Base-by-base conservation (phyloP, 2,797 vertebrate species). In the Melanotaenia pygmaea region DNA sequence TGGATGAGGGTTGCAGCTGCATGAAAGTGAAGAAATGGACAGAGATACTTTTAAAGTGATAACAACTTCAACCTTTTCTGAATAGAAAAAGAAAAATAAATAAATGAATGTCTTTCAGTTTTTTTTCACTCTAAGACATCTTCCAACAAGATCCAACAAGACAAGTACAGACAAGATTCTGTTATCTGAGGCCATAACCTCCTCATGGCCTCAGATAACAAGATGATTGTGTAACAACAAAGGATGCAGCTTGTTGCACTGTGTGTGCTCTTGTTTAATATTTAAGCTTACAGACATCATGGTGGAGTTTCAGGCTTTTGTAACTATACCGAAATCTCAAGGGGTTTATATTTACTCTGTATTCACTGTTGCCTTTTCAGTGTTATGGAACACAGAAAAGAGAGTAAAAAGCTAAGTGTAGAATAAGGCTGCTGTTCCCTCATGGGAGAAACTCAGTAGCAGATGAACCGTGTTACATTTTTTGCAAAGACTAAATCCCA, bases 401-500 rank as follows among this genome's bases (percentile, higher is more conserved):
- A 18, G 51, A n/a, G 53, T 14, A 8, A 12, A 75, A 69, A 77
- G 47, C 72, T 34, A 66, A 77, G 57, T 56, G 38, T 58, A 78
- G 58, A 56, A 67, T 35, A 79, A 67, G 22, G 0, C 59, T 0
- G 59, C 37, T 16, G 76, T 56, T 73, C 58, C 66, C 76, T 80
- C 63, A 73, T 76, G 75, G 83, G 78, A 81, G 64, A 67, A 73
- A 78, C 43, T 72, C 32, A 28, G 70, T 79, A 13, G 10, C 71
- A 81, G 82, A 86, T 72, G 83, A 83, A 67, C 69, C 59, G 7
- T 35, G 54, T 73, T 85, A 71, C 85, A 84, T 88, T 79, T 89
- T 74, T 83, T 81, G 84, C 66, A 73, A 75, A 75, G 83, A 90
- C 81, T 80, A 87, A 88, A 90, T 84, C 68, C 60, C 59, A 69